phyloP scores from a whole-genome alignment of 1,140 invertebrate genomes.

The Hyphantria cunea region DNA sequence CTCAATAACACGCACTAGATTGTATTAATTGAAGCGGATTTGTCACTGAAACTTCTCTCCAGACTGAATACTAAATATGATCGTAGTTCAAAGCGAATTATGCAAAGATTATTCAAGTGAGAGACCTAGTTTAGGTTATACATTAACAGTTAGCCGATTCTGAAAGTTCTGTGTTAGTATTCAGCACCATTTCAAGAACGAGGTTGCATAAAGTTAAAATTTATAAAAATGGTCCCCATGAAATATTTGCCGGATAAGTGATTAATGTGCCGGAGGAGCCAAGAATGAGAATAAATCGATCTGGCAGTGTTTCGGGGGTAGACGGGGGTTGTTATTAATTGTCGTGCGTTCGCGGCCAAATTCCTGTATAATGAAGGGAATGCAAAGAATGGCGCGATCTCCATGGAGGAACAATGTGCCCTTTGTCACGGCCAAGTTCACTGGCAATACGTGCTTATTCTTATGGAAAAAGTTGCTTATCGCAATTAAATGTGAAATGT shows the following conservation, averaged over 20 bases:
- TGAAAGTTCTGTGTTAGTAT: not conserved
- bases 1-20: slow-evolving; percentile 19
- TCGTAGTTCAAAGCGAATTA: slow-evolving; percentile 4
- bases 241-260: slow-evolving; percentile 26
- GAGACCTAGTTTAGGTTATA: slow-evolving; percentile 1
- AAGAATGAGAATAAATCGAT: slow-evolving; percentile 30
- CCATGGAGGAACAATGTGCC: slow-evolving; percentile 19
- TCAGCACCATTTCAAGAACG: slow-evolving; percentile 2
- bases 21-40: slow-evolving; percentile 15
- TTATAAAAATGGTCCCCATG: slow-evolving; percentile 16
- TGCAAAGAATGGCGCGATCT: slow-evolving; percentile 29
- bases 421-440: slow-evolving; percentile 22
- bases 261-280: slow-evolving; percentile 23
- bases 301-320: slow-evolving; percentile 18
- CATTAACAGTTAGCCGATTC: not conserved
- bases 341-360: slow-evolving; percentile 18
- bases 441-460: too few relatives aligned
- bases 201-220: slow-evolving; percentile 4
- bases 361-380: slow-evolving; percentile 26
- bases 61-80: slow-evolving; percentile 12
- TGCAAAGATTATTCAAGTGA: not conserved
- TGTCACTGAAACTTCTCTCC: slow-evolving; percentile 18
- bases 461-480: too few relatives aligned
- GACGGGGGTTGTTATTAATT: slow-evolving; percentile 25
- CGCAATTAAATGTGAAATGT: too few relatives aligned